Base-by-base conservation (phyloP, 64 coral and sea anemone genomes). In the Hydrozoanthus tunicans region DNA sequence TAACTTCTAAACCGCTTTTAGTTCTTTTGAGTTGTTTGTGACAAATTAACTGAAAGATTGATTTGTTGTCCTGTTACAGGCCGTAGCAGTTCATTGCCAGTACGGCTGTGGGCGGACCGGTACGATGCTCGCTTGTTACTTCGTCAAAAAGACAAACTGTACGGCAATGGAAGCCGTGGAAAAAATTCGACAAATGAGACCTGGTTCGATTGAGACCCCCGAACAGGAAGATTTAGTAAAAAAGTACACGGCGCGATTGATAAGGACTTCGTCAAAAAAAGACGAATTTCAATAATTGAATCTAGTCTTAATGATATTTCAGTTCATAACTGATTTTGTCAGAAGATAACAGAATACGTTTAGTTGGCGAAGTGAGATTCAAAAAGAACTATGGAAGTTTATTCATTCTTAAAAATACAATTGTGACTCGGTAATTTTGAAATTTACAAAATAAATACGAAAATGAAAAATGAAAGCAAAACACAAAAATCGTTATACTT, bases 61-160 rank as follows among this genome's bases (percentile, higher is more conserved):
- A 13, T n/a, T 5, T 57, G 53, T 53, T 17, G 4, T 78, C 0
- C 6, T 6, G 17, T 84, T 78, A 5, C 81, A 95, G 93, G 65
- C 93, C 26, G 90, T 95, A 52, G 93, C 93, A 61, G 93, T 95
- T 6, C 93, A 95, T 57, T 95, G 93, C 56, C 65, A 66, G 10
- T 92, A 75, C 89, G 93, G 93, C 79, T 64, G 80, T 23, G 93
- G 94, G 6, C 71, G 94, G 58, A 79, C 80, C 27, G 94, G 94
- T 11, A 95, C 90, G 70, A 92, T 95, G 94, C 75, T 95, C 12
- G 94, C 94, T 17, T 95, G 94, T 71, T 95, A 92, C 66, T 72
- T 95, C 4, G 70, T 95, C 20, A 86, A 89, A 59, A 83, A 66
- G 54, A 89, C 77, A 51, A 53, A 91, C 20, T 81, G 90, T 6